These are phyloP conservation scores for Botia kubotai DNA, from an alignment of 2,797 vertebrate species.

Conservation along the genomic window DNA sequence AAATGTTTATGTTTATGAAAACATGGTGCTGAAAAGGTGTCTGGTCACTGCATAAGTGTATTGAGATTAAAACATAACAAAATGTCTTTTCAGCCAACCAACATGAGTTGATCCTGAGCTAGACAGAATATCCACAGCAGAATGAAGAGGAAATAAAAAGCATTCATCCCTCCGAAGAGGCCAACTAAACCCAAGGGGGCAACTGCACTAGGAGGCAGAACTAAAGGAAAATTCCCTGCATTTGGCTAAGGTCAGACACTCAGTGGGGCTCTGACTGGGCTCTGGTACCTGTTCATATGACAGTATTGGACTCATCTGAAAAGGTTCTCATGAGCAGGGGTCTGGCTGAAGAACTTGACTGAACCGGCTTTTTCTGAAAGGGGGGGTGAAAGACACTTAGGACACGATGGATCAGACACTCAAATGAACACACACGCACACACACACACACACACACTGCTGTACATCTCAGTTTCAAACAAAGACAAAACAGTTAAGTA, in stretches of 20 bases:
- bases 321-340: slow-evolving; percentile 99
- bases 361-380: slow-evolving; percentile 89
- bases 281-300: slow-evolving; percentile 95
- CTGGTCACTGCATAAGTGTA: neutral
- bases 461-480: neutral
- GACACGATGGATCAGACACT: slow-evolving; percentile 69
- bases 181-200: neutral
- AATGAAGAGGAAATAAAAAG: neutral
- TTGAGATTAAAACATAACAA: neutral
- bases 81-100: slow-evolving; percentile 75
- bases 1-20: neutral
- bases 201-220: slow-evolving; percentile 25
- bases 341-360: slow-evolving; percentile 88
- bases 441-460: neutral
- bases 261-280: slow-evolving; percentile 54
- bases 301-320: slow-evolving; percentile 96
- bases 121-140: slow-evolving; percentile 13
- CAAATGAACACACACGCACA: slow-evolving; percentile 58
- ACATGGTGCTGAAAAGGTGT: neutral
- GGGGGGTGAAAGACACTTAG: slow-evolving; percentile 86
- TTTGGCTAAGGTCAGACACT: slow-evolving; percentile 25
- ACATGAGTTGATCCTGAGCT: slow-evolving; percentile 60
- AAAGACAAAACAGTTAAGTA: neutral
- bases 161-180: slow-evolving; percentile 13
- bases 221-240: neutral